Conservation (phyloP, 2,113 vertebrate species). For the Camelus dromedarius region DNA sequence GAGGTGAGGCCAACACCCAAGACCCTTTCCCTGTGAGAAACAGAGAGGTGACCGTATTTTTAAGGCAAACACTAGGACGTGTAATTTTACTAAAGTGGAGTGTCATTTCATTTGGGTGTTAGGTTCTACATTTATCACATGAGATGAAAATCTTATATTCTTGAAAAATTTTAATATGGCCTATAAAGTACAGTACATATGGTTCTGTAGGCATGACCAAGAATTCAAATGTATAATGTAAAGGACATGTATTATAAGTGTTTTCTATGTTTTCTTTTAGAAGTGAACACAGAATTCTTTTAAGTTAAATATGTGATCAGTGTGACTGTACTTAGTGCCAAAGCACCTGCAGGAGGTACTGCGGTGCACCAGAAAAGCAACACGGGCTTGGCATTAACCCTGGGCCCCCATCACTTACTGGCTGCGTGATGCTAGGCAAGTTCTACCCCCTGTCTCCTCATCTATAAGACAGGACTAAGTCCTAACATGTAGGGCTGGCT, state of each 20-base stretch:
- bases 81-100: not conserved
- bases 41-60: not conserved
- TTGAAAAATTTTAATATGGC: not conserved
- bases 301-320: not conserved
- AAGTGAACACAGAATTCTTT: slow-evolving; percentile 32
- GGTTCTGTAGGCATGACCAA: not conserved
- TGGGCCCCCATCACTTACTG: not conserved
- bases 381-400: not conserved
- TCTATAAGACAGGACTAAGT: slow-evolving; percentile 26
- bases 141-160: slow-evolving; percentile 37
- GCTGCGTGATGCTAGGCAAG: not conserved
- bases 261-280: slow-evolving; percentile 2
- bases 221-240: not conserved
- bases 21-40: not conserved
- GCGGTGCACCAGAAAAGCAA: not conserved
- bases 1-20: not conserved
- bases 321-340: not conserved
- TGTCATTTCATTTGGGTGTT: not conserved
- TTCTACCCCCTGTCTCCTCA: slow-evolving; percentile 33
- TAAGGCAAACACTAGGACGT: slow-evolving; percentile 35
- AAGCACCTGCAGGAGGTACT: not conserved
- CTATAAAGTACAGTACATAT: not conserved
- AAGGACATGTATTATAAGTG: not conserved
- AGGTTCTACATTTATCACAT: not conserved
- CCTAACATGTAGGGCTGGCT: not conserved